A percentile compares a stretch with the other conserved stretches of the same genome.
Evolutionary conservation across 2,888 invertebrate genomes (phyloP).

Genomic region (Acronicta aceris): DNA sequence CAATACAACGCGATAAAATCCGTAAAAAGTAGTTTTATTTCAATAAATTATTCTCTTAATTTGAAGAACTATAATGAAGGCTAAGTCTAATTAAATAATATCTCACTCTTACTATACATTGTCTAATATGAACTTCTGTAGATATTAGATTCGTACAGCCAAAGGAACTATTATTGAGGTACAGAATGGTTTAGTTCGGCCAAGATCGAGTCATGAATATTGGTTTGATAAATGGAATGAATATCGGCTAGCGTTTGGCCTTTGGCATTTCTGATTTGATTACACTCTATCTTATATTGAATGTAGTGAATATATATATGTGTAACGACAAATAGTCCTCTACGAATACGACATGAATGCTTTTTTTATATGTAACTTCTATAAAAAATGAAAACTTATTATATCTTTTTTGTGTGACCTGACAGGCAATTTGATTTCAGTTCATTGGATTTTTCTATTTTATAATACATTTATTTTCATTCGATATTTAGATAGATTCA

Average conservation of each 20-base stretch:
- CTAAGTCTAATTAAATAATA: too few relatives aligned
- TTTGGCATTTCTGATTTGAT: constrained; percentile 2
- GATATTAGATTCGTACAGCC: background rate
- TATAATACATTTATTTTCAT: too few relatives aligned
- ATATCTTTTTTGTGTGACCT: background rate
- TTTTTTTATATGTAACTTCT: too few relatives aligned
- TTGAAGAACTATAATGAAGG: too few relatives aligned
- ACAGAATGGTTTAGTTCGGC: background rate
- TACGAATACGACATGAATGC: too few relatives aligned
- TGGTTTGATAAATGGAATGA: constrained; percentile 23
- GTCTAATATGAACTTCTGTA: constrained; percentile 1
- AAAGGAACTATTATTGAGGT: constrained; percentile 4
- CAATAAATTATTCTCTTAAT: too few relatives aligned
- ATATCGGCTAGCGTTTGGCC: constrained; percentile 13
- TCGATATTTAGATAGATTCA: too few relatives aligned
- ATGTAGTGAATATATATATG: background rate
- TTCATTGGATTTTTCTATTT: too few relatives aligned
- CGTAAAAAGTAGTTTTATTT: too few relatives aligned
- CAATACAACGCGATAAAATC: too few relatives aligned
- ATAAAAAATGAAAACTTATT: background rate
- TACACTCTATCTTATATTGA: background rate
- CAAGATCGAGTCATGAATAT: constrained; percentile 16
- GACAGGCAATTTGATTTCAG: too few relatives aligned
- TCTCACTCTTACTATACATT: too few relatives aligned
- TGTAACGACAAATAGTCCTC: background rate